Percentiles rank a stretch among this genome's conserved stretches.
Conservation (phyloP, 2,888 invertebrate species). For the Drosophila atripex region DNA sequence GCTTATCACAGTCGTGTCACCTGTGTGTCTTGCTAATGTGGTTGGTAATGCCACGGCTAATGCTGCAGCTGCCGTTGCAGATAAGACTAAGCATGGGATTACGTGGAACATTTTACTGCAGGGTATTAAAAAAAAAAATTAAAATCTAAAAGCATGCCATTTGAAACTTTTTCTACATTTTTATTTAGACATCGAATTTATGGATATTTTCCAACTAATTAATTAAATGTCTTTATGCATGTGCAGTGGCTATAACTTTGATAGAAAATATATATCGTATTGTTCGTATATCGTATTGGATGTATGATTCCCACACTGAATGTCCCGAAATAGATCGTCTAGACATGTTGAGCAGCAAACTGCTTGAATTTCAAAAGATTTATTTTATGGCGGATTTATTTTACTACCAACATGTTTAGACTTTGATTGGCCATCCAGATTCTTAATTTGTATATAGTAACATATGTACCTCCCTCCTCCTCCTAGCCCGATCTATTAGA, state of each 20-base stretch:
- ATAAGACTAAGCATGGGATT: constrained; percentile 11
- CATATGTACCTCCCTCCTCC: too few relatives aligned
- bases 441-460: constrained; percentile 1
- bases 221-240: not conserved
- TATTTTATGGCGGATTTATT: constrained; percentile 36
- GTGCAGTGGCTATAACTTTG: constrained; percentile 11
- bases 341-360: constrained; percentile 24
- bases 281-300: not conserved
- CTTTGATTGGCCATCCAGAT: constrained; percentile 15
- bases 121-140: constrained; percentile 2
- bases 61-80: constrained; percentile 23
- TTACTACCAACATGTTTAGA: constrained; percentile 41
- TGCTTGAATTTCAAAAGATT: constrained; percentile 19
- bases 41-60: constrained; percentile 7
- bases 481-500: constrained; percentile 10
- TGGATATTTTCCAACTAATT: not conserved
- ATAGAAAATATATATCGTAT: constrained; percentile 14
- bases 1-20: constrained; percentile 19
- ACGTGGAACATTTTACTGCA: constrained; percentile 24
- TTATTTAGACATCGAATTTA: not conserved
- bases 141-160: not conserved
- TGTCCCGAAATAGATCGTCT: constrained; percentile 36
- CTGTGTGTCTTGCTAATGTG: constrained; percentile 19
- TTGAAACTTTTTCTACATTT: not conserved
- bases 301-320: constrained; percentile 16